Evolutionary conservation across 2,888 invertebrate species (phyloP).

Genomic region (Drosophila mayaguana): DNA sequence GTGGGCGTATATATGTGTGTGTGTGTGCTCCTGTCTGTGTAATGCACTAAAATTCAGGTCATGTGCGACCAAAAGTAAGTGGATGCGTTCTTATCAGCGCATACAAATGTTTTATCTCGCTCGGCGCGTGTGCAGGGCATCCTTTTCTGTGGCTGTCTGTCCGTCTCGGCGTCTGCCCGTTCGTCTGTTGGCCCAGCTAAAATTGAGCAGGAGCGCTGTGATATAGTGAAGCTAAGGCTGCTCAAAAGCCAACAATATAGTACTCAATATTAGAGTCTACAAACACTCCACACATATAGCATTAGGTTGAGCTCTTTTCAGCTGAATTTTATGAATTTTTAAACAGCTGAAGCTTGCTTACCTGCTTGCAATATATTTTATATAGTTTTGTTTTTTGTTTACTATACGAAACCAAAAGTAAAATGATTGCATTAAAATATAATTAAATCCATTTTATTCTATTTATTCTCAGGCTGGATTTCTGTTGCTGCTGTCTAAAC

Average conservation of each 20-base stretch:
- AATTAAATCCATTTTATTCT: slow-evolving; percentile 7
- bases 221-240: neutral
- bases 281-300: neutral
- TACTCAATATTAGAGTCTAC: neutral
- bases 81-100: slow-evolving; percentile 79
- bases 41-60: slow-evolving; percentile 72
- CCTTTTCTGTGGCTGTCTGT: slow-evolving; percentile 46
- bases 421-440: neutral
- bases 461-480: neutral
- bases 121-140: slow-evolving; percentile 68
- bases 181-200: too few species aligned
- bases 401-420: neutral
- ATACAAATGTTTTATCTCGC: slow-evolving; percentile 78
- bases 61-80: slow-evolving; percentile 79
- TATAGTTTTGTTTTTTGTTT: neutral
- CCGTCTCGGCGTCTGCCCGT: neutral
- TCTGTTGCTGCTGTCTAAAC: neutral
- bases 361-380: neutral
- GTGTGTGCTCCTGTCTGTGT: slow-evolving; percentile 23
- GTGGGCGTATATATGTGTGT: slow-evolving; percentile 7
- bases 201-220: slow-evolving; percentile 20
- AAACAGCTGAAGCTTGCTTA: neutral
- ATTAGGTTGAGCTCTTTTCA: neutral
- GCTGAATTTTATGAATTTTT: neutral
- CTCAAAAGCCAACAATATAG: neutral